Conservation (phyloP, 1,140 invertebrate species). For the Habropoda laboriosa region DNA sequence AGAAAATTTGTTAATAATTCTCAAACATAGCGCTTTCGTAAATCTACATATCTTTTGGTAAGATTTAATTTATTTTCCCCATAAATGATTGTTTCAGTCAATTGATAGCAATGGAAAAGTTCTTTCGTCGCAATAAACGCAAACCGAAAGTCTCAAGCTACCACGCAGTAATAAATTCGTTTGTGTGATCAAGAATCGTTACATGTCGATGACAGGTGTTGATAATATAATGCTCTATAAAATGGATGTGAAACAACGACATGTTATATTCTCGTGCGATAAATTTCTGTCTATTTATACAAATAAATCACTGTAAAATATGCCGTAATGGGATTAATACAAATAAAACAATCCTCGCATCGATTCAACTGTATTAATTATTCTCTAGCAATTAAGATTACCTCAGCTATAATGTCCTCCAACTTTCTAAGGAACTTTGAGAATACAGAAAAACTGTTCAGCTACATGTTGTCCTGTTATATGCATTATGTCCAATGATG, state of each 20-base stretch:
- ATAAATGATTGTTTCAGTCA: not conserved
- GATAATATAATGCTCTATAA: slow-evolving; percentile 32
- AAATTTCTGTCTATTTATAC: slow-evolving; percentile 42
- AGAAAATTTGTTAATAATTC: not conserved
- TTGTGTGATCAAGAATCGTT: not conserved
- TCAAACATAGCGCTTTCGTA: too few species aligned
- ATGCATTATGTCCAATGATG: not conserved
- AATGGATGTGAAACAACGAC: slow-evolving; percentile 14
- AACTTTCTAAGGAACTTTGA: slow-evolving; percentile 44
- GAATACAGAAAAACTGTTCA: slow-evolving; percentile 26
- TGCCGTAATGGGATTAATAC: slow-evolving; percentile 26
- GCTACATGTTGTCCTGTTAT: not conserved
- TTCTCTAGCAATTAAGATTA: slow-evolving; percentile 15
- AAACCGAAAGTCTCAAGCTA: not conserved
- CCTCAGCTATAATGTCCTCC: slow-evolving; percentile 14
- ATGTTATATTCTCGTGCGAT: slow-evolving; percentile 44
- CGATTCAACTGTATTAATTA: slow-evolving; percentile 28
- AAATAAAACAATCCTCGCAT: slow-evolving; percentile 44
- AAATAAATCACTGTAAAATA: slow-evolving; percentile 58
- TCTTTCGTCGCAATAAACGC: too few species aligned
- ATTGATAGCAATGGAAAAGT: slow-evolving; percentile 8
- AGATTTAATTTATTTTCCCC: not conserved
- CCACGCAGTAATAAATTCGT: not conserved
- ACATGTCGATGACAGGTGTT: not conserved
- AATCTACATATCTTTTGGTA: too few species aligned